phyloP scores from a whole-genome alignment of 2,797 vertebrate species.

The Cyprinodon diabolis region DNA sequence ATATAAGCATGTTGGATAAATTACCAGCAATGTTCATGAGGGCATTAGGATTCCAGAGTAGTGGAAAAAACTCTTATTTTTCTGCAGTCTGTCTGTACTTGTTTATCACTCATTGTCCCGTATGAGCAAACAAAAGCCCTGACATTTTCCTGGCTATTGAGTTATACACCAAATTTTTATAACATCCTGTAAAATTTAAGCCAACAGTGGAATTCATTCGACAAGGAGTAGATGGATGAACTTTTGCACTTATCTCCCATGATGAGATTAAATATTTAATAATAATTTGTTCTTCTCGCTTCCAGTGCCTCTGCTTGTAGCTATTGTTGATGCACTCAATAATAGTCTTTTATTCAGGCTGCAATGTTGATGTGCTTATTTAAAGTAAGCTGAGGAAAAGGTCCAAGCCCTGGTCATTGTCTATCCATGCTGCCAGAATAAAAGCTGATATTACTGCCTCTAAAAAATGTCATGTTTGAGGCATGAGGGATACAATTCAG shows the following conservation, averaged over 20 bases:
- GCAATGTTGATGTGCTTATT: background rate
- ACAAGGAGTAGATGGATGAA: background rate
- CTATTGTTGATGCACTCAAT: background rate
- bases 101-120: background rate
- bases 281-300: background rate
- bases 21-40: background rate
- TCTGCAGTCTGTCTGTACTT: background rate
- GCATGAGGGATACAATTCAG: background rate
- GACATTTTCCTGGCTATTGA: background rate
- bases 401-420: background rate
- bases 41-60: background rate
- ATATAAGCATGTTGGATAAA: too few relatives aligned
- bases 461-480: background rate
- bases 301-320: background rate
- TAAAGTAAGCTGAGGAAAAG: background rate
- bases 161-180: background rate
- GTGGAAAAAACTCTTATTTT: background rate
- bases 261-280: slow-evolving; percentile 6
- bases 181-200: slow-evolving; percentile 1
- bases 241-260: background rate
- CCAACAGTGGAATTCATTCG: background rate
- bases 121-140: background rate
- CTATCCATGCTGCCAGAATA: background rate
- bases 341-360: background rate
- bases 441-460: background rate